A percentile compares a stretch with the other conserved stretches of the same genome.
These are phyloP conservation scores for Papilio aristodemus DNA, from an alignment of 1,140 invertebrate genomes.

Conservation along the genomic window DNA sequence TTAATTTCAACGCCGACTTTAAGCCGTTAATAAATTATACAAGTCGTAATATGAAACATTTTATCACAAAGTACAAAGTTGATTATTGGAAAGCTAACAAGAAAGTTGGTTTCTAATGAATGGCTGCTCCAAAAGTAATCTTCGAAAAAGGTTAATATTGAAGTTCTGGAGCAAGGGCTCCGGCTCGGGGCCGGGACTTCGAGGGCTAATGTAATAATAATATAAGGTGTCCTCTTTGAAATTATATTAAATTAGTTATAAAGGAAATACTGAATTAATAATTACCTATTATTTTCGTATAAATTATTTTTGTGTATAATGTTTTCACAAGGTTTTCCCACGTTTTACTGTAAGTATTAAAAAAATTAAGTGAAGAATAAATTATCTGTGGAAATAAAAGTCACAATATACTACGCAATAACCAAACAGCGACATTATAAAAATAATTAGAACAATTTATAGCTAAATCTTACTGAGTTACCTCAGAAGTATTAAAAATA, in stretches of 20 bases:
- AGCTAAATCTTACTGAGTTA: no score
- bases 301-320: neutral
- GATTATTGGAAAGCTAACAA: conserved; percentile 16
- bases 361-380: no score
- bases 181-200: neutral
- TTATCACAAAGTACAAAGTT: conserved; percentile 9
- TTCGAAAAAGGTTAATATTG: conserved; percentile 21
- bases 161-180: conserved; percentile 15
- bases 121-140: conserved; percentile 16
- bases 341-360: no score
- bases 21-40: conserved; percentile 8
- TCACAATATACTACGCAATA: no score
- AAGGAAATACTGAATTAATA: neutral
- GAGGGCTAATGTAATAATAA: neutral
- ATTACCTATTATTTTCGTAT: neutral
- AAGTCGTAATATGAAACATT: conserved; percentile 9
- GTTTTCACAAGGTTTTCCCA: neutral
- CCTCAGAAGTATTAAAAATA: no score
- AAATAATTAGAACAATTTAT: no score
- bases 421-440: no score
- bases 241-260: conserved; percentile 5
- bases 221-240: neutral
- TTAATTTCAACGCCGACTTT: neutral
- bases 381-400: no score
- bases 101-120: conserved; percentile 13